These are phyloP conservation scores for Orthosia incerta DNA, from an alignment of 2,888 invertebrate genomes.

Conservation along the genomic window DNA sequence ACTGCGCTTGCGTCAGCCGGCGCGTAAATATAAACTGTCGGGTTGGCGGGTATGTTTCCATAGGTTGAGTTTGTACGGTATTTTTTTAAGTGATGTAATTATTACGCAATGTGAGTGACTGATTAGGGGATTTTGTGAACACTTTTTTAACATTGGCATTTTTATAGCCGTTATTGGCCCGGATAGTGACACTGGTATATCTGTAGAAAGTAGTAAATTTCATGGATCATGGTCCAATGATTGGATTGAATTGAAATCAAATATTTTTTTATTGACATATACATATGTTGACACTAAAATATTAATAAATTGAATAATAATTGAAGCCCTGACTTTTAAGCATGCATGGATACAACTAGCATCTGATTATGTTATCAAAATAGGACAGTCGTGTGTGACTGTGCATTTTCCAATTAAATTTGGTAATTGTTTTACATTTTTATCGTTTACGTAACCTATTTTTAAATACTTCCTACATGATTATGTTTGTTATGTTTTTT, in stretches of 20 bases:
- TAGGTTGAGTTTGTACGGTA: neutral
- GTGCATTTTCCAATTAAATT: neutral
- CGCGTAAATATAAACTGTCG: constrained; percentile 73
- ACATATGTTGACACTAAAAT: no score
- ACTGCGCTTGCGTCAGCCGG: constrained; percentile 82
- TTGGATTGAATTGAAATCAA: no score
- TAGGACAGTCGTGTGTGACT: no score
- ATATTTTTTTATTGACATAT: no score
- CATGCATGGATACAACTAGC: neutral
- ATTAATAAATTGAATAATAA: no score
- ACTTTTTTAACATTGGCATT: neutral
- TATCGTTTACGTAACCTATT: neutral
- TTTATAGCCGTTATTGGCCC: no score
- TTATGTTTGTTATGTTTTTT: neutral
- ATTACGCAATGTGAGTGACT: neutral
- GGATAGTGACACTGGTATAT: neutral
- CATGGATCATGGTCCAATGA: no score
- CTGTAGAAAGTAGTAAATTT: neutral
- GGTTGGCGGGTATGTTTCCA: constrained; percentile 66
- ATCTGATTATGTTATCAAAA: neutral
- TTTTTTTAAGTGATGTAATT: constrained; percentile 5
- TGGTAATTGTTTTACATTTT: neutral
- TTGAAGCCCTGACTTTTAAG: no score
- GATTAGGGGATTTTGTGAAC: neutral
- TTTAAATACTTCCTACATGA: no score